Conservation (phyloP, 2,797 vertebrate species). For the Toxotes lorentzi region DNA sequence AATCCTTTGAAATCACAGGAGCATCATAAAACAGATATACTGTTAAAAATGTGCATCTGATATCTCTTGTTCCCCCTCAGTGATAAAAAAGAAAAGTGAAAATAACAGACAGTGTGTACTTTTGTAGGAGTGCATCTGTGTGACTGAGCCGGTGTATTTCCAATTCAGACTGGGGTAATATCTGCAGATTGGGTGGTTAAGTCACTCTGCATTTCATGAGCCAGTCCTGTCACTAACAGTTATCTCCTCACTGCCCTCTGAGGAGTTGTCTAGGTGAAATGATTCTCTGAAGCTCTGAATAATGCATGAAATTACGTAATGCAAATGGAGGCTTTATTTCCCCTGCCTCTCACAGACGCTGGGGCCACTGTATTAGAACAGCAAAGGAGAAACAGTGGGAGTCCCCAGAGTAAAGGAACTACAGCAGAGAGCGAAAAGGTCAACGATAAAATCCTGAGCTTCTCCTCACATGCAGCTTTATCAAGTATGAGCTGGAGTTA, state of each 20-base stretch:
- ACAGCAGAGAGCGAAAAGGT: conserved; percentile 76
- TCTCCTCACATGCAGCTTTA: conserved; percentile 62
- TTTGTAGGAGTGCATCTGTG: conserved; percentile 44
- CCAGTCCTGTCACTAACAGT: conserved; percentile 79
- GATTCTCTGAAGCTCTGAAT: conserved; percentile 81
- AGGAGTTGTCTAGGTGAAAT: conserved; percentile 81
- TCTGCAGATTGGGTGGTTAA: conserved; percentile 81
- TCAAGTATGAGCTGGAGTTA: conserved; percentile 64
- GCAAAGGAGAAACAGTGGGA: conserved; percentile 64
- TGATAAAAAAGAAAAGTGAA: conserved; percentile 38
- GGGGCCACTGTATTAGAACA: conserved; percentile 61
- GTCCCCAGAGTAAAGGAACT: conserved; percentile 67
- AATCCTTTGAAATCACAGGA: conserved; percentile 43
- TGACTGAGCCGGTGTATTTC: conserved; percentile 60
- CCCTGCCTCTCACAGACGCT: conserved; percentile 63
- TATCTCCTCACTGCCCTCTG: conserved; percentile 77
- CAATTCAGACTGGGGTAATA: conserved; percentile 70
- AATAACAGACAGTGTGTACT: conserved; percentile 54
- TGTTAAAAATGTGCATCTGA: conserved; percentile 58
- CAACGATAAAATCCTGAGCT: conserved; percentile 73
- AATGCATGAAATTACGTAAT: conserved; percentile 87
- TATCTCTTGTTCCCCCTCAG: conserved; percentile 52
- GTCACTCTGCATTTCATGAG: conserved; percentile 84
- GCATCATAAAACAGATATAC: conserved; percentile 46
- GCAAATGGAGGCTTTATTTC: conserved; percentile 83